Base-by-base conservation (phyloP, 2,888 invertebrate genomes). In the Dicyrtoma fusca region DNA sequence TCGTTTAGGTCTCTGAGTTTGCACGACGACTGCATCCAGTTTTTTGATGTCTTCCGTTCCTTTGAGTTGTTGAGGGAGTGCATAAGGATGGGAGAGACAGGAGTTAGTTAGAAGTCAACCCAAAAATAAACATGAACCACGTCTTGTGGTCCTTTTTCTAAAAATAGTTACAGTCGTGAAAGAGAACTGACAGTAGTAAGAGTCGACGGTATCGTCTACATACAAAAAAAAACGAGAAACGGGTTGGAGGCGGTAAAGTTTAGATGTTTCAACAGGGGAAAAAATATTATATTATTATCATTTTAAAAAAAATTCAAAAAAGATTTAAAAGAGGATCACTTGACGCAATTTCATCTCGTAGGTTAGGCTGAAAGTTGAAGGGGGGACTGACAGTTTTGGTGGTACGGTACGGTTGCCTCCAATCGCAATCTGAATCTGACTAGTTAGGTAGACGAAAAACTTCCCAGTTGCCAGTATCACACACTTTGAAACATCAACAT, bases 71-170 rank as follows among this genome's bases (percentile, higher is more conserved):
- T 49, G 49, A 14, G 3, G 14, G 11, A 49, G 17, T 49, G 17
- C 49, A 49, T 49, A 49, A 14, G n/a, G 5, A 49, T 49, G 4
- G 14, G 26, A 61, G 34, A 53, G 17, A 53, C 53, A 19, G n/a
- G n/a, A 34, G 34, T 34, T 34, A 34, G 34, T 34, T 34, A 34
- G 57, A 57, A 57, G 57, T 14, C 19, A 23, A 64, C 45, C 45
- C 45, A 64, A 68, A 68, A 68, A 68, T 68, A 68, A 68, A 68
- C 68, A 55, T 68, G 68, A 68, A 68, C 53, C 57, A 68, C n/a
- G 42, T 55, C 34, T 49, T 42, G 19, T 57, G 57, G 57, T 57
- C 57, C 57, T 57, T 57, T 57, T 17, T 34, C 34, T 34, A 34
- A 34, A 34, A 34, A 34, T 34, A 34, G 34, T 34, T 34, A 34